A percentile compares a stretch with the other conserved stretches of the same genome.
Conservation (phyloP, 2,888 invertebrate genomes). For the Andricus quercusramuli region DNA sequence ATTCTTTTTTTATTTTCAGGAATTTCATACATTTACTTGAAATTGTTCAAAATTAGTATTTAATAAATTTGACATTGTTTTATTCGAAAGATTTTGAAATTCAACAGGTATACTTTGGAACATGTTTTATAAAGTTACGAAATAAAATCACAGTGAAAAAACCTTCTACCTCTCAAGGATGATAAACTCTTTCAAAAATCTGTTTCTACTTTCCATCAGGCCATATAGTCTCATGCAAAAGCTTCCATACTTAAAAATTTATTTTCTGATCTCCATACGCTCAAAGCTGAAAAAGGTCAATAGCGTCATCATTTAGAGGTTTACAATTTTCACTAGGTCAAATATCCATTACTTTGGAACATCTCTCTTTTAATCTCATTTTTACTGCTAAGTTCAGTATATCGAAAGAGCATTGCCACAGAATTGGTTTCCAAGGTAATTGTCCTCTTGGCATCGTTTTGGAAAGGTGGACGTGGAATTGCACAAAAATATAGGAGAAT, state of each 20-base stretch:
- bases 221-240: neutral
- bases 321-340: neutral
- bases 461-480: neutral
- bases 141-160: too few relatives aligned
- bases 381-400: neutral
- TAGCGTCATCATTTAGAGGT: neutral
- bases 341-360: neutral
- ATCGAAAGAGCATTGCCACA: neutral
- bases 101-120: too few relatives aligned
- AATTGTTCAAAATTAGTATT: too few relatives aligned
- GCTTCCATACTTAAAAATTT: neutral
- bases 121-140: too few relatives aligned
- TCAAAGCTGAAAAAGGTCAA: neutral
- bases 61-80: too few relatives aligned
- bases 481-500: neutral
- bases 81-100: too few relatives aligned
- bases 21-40: too few relatives aligned
- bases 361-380: neutral
- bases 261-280: neutral
- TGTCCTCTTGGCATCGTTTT: slow-evolving; percentile 25
- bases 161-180: too few relatives aligned
- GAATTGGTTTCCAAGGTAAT: slow-evolving; percentile 15
- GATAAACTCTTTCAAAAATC: too few relatives aligned
- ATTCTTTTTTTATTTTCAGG: too few relatives aligned
- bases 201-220: neutral